Evolutionary conservation across 2,797 vertebrate genomes (phyloP), one percentile per base, ranked within the genome.

Genomic region (Oryzias sinensis): DNA sequence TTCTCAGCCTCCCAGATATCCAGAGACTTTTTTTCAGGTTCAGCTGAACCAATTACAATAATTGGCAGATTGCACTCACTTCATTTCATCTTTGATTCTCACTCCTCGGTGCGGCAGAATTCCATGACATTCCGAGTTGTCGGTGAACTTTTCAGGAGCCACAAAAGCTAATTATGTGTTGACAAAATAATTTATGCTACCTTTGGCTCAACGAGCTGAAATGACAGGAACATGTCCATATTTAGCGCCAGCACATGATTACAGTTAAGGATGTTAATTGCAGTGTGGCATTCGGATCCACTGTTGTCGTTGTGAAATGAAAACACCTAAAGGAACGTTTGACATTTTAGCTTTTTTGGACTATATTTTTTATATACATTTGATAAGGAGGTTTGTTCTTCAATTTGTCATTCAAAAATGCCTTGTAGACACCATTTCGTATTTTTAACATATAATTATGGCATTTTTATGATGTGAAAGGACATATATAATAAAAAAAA

Each of bases 211-310:
- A 55, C 42, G 49, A n/a, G 17, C 17, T 16, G 14, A 61, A 68
- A 62, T 22, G 25, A 43, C 40, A 65, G 27, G 4, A 50, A 48
- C 17, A 42, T 17, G 55, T 53, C 52, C 48, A 55, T 60, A 60
- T 62, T 68, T 64, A 64, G 22, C 45, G 1, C 2, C 14, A 13
- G 22, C 43, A 53, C 20, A 18, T 58, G 65, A 68, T 81, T 75
- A 64, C 44, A 71, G 60, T 62, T 54, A 72, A 51, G 52, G 60
- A 43, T 67, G 63, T 71, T 89, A 86, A 86, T 83, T 80, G 61
- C 62, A 73, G 60, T 65, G 48, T 70, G 56, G 41, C 43, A 51
- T 62, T 60, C 65, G 66, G 63, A 76, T 70, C 72, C 69, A 57
- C 56, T 42, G 62, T 52, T 58, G 58, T 78, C 74, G 72, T 78